Conservation (phyloP, 2,113 vertebrate genomes). For the Pomatostomus ruficeps region DNA sequence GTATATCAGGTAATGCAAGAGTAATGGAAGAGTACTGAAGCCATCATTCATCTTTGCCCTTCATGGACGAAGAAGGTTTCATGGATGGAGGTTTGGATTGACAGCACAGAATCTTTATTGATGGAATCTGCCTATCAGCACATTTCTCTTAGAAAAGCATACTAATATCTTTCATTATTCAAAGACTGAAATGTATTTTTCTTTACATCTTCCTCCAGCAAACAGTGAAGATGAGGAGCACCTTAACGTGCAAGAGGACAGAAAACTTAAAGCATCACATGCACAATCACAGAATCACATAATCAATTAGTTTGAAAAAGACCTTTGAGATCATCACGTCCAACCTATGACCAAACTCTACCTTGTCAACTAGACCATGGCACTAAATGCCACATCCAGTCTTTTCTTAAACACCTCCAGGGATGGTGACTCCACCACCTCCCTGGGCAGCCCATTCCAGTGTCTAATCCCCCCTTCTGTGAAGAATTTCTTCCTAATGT, state of each 20-base stretch:
- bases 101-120: not conserved
- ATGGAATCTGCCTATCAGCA: not conserved
- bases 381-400: not conserved
- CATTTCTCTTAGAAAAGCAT: not conserved
- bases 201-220: not conserved
- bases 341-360: not conserved
- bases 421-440: not conserved
- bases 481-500: not conserved
- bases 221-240: not conserved
- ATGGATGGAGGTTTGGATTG: not conserved
- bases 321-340: not conserved
- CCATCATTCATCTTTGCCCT: not conserved
- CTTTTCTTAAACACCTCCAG: not conserved
- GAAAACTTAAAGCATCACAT: not conserved
- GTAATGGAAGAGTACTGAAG: not conserved
- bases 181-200: not conserved
- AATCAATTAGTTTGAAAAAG: not conserved
- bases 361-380: not conserved
- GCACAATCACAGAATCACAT: not conserved
- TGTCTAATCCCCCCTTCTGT: not conserved
- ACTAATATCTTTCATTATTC: not conserved
- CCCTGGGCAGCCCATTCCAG: not conserved
- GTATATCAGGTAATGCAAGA: not conserved
- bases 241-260: not conserved
- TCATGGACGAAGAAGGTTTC: not conserved